Evolutionary conservation across 2,888 invertebrate species (phyloP).

Genomic region (Athrips mouffetella): DNA sequence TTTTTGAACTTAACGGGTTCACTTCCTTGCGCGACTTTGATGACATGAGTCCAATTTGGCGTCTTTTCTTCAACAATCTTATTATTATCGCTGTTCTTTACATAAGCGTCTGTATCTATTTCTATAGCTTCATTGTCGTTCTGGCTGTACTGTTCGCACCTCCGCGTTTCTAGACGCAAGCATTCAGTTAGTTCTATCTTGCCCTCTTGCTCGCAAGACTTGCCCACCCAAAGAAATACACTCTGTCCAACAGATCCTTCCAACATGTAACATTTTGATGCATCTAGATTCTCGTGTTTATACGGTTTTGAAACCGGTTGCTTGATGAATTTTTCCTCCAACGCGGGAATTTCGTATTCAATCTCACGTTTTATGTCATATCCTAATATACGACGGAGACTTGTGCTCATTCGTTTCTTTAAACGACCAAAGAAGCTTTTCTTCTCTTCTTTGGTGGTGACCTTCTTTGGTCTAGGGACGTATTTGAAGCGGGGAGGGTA

Average conservation of each 20-base stretch:
- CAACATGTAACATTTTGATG: slow-evolving; percentile 5
- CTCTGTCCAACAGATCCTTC: neutral
- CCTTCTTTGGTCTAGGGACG: neutral
- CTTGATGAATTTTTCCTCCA: slow-evolving; percentile 9
- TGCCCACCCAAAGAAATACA: slow-evolving; percentile 4
- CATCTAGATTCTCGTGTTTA: neutral
- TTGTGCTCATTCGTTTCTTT: neutral
- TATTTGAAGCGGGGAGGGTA: slow-evolving; percentile 10
- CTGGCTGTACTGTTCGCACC: neutral
- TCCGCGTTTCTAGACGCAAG: neutral
- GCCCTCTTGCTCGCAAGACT: neutral
- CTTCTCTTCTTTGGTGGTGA: neutral
- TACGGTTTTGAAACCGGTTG: neutral
- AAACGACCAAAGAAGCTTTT: neutral
- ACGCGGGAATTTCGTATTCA: neutral
- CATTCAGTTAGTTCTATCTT: neutral
- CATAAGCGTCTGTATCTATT: neutral
- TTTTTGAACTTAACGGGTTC: slow-evolving; percentile 7
- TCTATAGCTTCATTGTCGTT: neutral
- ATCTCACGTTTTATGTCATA: neutral
- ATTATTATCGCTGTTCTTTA: neutral
- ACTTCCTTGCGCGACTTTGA: neutral
- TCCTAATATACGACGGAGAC: neutral
- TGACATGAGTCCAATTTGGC: neutral
- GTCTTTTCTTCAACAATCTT: neutral